phyloP scores from a whole-genome alignment of 2,113 vertebrate species.

The Oostethus manadensis region DNA sequence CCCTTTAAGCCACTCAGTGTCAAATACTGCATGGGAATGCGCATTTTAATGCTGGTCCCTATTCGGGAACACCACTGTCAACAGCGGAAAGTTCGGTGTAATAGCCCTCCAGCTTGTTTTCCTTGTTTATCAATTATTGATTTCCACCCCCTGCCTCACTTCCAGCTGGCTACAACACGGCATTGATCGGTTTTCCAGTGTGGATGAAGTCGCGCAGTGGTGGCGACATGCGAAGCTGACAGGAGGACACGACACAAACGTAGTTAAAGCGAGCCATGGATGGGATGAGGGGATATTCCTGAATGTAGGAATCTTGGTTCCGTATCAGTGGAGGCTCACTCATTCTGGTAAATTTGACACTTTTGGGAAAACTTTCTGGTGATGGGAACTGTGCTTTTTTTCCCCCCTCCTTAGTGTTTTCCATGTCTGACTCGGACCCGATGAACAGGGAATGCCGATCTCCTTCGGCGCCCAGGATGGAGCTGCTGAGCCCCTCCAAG shows the following conservation, averaged over 20 bases:
- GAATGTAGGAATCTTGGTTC: constrained; percentile 8
- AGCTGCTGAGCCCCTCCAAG: constrained; percentile 60
- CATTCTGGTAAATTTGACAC: constrained; percentile 37
- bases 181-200: constrained; percentile 48
- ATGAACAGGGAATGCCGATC: constrained; percentile 47
- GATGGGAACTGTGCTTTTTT: not conserved
- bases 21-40: not conserved
- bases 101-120: constrained; percentile 34
- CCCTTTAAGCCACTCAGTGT: not conserved
- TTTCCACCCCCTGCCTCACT: constrained; percentile 38
- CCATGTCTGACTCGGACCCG: constrained; percentile 49
- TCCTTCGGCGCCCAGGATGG: constrained; percentile 38
- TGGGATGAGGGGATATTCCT: constrained; percentile 14
- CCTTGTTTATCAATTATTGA: constrained; percentile 57
- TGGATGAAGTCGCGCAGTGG: constrained; percentile 22
- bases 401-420: not conserved
- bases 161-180: constrained; percentile 36
- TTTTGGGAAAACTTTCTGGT: not conserved
- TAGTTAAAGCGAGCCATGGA: constrained; percentile 14
- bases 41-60: constrained; percentile 1
- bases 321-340: constrained; percentile 1
- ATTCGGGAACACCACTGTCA: constrained; percentile 7
- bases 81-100: constrained; percentile 22
- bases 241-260: constrained; percentile 27
- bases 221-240: constrained; percentile 40